Evolutionary conservation across 2,797 vertebrate species (phyloP).

Genomic region (Petrocephalus schoutedeni): DNA sequence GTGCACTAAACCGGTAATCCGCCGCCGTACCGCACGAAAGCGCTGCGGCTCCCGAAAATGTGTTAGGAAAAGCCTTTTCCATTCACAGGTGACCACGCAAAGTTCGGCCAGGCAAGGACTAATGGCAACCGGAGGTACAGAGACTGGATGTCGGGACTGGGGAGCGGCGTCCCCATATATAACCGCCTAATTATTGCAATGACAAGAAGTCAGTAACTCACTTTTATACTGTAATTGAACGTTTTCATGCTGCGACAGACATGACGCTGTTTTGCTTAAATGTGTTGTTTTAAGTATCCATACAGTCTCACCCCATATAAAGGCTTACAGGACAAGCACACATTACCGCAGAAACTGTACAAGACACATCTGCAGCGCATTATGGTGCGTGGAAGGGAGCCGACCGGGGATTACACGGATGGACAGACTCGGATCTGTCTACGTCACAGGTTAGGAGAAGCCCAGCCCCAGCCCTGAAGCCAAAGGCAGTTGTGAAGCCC

Average conservation of each 20-base stretch:
- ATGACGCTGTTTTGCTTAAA: neutral
- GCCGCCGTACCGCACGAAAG: neutral
- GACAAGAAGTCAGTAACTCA: neutral
- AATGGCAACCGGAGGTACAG: neutral
- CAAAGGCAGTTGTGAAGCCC: neutral
- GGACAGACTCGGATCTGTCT: neutral
- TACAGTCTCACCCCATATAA: neutral
- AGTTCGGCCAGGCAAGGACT: neutral
- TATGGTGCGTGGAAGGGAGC: neutral
- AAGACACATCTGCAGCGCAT: neutral
- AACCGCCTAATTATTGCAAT: neutral
- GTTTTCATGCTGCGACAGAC: neutral
- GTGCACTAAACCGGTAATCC: neutral
- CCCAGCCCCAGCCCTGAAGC: neutral
- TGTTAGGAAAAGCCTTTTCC: neutral
- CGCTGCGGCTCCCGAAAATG: neutral
- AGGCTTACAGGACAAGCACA: neutral
- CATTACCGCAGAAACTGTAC: neutral
- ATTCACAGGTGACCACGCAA: neutral
- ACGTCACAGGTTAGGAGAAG: neutral
- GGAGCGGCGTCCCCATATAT: neutral
- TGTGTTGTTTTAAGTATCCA: neutral
- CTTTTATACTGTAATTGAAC: neutral
- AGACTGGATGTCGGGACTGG: neutral
- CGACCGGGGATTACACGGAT: neutral